These are phyloP conservation scores for Irena cyanogastra DNA, from an alignment of 2,113 vertebrate genomes.

Conservation along the genomic window DNA sequence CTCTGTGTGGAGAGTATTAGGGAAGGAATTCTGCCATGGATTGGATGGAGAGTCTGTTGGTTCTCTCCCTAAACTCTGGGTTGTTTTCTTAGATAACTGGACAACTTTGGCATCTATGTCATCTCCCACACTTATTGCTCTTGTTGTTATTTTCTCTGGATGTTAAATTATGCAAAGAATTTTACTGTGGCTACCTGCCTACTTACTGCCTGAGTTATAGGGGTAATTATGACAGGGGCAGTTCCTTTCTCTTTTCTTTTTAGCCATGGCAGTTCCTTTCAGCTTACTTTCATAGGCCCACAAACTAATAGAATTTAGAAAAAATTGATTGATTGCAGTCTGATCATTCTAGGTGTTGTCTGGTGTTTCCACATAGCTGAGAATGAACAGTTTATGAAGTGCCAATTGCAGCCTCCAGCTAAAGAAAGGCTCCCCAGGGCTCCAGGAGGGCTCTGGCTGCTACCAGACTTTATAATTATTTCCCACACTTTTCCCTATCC, in stretches of 20 bases:
- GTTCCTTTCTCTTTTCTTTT: constrained; percentile 3
- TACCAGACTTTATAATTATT: constrained; percentile 52
- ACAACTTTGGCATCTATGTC: background rate
- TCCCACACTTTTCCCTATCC: constrained; percentile 26
- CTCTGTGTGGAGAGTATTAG: background rate
- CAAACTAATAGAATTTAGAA: constrained; percentile 38
- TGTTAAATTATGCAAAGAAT: constrained; percentile 7
- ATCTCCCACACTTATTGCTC: background rate
- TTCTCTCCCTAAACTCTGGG: background rate
- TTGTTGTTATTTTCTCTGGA: background rate
- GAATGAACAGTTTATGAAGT: constrained; percentile 72
- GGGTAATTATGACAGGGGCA: background rate
- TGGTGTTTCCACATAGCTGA: constrained; percentile 58
- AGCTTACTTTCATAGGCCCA: constrained; percentile 31
- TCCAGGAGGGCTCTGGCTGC: constrained; percentile 20
- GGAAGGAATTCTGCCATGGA: background rate
- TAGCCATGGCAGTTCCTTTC: background rate
- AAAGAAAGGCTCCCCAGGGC: constrained; percentile 65
- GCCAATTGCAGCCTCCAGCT: constrained; percentile 63
- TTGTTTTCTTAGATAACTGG: background rate
- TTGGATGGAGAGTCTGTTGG: background rate
- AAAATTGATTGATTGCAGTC: constrained; percentile 72
- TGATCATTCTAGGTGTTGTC: constrained; percentile 60
- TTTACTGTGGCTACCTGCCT: constrained; percentile 11
- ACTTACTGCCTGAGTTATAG: background rate